Evolutionary conservation across 2,113 vertebrate species (phyloP).

Genomic region (Eurypyga helias): DNA sequence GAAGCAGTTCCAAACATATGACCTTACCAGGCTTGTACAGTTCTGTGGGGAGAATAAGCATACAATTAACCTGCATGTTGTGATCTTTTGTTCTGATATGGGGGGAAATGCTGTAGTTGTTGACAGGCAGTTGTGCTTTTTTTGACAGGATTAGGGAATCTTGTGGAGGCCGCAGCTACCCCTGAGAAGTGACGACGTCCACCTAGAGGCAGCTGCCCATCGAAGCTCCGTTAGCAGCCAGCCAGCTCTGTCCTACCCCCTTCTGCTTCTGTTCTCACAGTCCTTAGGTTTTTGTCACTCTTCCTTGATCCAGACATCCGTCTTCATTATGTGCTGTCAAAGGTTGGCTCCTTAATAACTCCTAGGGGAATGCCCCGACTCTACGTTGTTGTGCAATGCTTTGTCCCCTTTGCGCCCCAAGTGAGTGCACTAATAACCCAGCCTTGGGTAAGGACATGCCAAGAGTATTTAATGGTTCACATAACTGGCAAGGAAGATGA

Average conservation of each 20-base stretch:
- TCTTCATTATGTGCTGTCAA: not conserved
- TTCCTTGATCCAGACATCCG: conserved; percentile 8
- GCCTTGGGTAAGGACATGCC: conserved; percentile 31
- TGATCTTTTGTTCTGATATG: not conserved
- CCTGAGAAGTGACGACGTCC: conserved; percentile 51
- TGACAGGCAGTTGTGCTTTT: conserved; percentile 64
- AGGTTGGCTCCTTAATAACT: conserved; percentile 33
- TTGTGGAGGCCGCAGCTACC: conserved; percentile 75
- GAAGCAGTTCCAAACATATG: not conserved
- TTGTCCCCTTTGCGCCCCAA: conserved; percentile 2
- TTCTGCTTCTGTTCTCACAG: conserved; percentile 52
- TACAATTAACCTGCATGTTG: not conserved
- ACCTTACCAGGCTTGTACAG: not conserved
- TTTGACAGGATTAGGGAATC: conserved; percentile 78
- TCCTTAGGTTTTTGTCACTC: conserved; percentile 44
- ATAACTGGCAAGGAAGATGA: conserved; percentile 23
- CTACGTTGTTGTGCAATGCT: conserved; percentile 46
- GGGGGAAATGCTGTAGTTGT: not conserved
- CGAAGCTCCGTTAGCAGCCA: conserved; percentile 38
- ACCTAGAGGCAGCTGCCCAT: conserved; percentile 49
- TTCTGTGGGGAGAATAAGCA: not conserved
- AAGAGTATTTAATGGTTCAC: not conserved
- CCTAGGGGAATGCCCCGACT: not conserved
- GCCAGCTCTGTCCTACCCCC: conserved; percentile 31
- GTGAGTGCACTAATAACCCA: conserved; percentile 41